Percentiles rank a stretch among this genome's conserved stretches.
Evolutionary conservation across 23 tunicate genomes (phyloP).

Genomic region (Diplosoma virens): DNA sequence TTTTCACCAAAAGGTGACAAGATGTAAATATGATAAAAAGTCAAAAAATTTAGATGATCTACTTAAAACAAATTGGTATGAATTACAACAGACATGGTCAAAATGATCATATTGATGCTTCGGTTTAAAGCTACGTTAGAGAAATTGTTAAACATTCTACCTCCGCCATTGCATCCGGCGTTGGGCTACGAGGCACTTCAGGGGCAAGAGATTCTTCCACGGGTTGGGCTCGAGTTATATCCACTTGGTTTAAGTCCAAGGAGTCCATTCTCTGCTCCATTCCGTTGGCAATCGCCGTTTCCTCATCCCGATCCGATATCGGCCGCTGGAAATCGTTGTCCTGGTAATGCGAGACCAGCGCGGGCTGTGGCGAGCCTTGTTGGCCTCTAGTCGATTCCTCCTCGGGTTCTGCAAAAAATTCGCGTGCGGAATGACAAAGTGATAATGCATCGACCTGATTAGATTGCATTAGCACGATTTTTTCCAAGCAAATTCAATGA

Average conservation of each 20-base stretch:
- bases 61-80: no score
- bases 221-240: background rate
- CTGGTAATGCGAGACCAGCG: background rate
- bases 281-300: constrained; percentile 34
- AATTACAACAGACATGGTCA: no score
- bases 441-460: no score
- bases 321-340: background rate
- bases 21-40: no score
- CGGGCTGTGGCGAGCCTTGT: background rate
- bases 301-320: no score
- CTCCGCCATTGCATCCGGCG: constrained; percentile 12
- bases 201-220: background rate
- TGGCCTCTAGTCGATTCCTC: constrained; percentile 1
- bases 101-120: no score
- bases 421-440: no score
- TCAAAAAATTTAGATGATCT: no score
- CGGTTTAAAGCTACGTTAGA: background rate
- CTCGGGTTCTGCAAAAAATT: background rate
- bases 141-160: background rate
- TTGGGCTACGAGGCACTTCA: background rate
- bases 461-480: no score
- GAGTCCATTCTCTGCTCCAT: constrained; percentile 22
- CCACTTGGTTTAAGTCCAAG: background rate
- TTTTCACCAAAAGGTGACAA: no score
- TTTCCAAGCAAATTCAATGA: no score